Percentiles rank a stretch among this genome's conserved stretches.
phyloP scores from a whole-genome alignment of 2,888 invertebrate species.

The Diploptera punctata region DNA sequence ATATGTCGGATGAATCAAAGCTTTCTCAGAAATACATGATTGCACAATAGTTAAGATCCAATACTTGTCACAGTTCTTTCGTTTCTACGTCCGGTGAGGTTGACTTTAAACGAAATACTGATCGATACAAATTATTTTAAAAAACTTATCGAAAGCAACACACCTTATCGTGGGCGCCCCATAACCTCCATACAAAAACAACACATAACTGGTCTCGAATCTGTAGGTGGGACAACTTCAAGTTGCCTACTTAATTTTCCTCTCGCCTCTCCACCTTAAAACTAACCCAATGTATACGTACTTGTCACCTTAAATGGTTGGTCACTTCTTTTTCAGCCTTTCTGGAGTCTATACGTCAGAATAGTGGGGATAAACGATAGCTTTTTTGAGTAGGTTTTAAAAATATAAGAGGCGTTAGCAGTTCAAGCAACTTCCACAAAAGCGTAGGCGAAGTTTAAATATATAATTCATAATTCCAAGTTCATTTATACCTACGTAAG shows the following conservation, averaged over 20 bases:
- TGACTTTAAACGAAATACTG: conserved; percentile 20
- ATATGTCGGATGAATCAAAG: too few species aligned
- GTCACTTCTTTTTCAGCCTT: conserved; percentile 38
- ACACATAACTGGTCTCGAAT: conserved; percentile 20
- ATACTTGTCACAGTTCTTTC: too few species aligned
- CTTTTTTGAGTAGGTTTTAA: conserved; percentile 30
- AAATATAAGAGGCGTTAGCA: conserved; percentile 26
- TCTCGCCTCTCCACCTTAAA: conserved; percentile 21
- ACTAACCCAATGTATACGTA: conserved; percentile 33
- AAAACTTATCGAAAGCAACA: neutral
- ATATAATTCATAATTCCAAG: too few species aligned
- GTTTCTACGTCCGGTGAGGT: conserved; percentile 25
- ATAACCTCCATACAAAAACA: conserved; percentile 24
- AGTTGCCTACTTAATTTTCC: conserved; percentile 19
- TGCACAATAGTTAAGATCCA: too few species aligned
- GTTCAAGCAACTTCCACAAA: conserved; percentile 30
- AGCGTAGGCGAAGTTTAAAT: conserved; percentile 10
- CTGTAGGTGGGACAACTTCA: conserved; percentile 33
- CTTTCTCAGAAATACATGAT: too few species aligned
- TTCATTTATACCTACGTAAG: conserved; percentile 15
- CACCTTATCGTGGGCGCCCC: conserved; percentile 23
- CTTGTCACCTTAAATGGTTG: conserved; percentile 43
- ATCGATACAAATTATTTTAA: too few species aligned
- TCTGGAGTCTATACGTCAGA: conserved; percentile 34
- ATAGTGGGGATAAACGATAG: conserved; percentile 1